Base-by-base conservation (phyloP, 2,888 invertebrate species). In the Epinotia demarniana region DNA sequence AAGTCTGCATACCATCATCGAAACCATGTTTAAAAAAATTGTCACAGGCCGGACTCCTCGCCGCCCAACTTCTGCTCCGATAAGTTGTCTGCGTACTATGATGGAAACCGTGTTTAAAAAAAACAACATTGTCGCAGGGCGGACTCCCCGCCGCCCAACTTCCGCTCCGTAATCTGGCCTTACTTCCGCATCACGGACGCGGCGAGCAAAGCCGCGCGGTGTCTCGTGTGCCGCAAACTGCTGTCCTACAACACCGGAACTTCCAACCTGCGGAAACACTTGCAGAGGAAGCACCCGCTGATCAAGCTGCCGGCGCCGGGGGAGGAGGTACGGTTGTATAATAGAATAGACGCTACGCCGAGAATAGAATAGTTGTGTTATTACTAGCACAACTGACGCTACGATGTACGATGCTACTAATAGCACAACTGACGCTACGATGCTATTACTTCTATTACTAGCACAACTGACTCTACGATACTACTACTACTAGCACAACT, bases 141-240 rank as follows among this genome's bases (percentile, higher is more conserved):
- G 9, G 71, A 75, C 1, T 66, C 64, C 0, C 55, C 71, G 0
- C 60, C 70, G 4, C 9, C 64, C 4, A 53, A 57, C 23, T 49
- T 55, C n/a, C 77, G 77, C 12, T 80, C 81, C 0, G 68, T 79
- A 0, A 58, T 83, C 1, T 87, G 87, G 87, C 61, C 77, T 0
- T 87, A 81, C 68, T 87, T 84, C 81, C 81, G 81, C 27, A 68
- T 73, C 5, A 57, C 83, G 0, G 81, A 86, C 61, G 43, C 64
- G 0, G 61, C 53, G 0, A 39, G 72, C 3, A 82, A 81, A 64
- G 57, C 80, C 0, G 82, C 87, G 0, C 57, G 68, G 0, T 88
- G 87, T n/a, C 74, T 83, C 6, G 53, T 87, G 0, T 88, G 87
- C 73, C 81, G 80, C 63, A 84, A 72, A 68, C 46, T 57, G 11